Evolutionary conservation across 64 coral and sea anemone genomes (phyloP).

Genomic region (Orbicella faveolata): DNA sequence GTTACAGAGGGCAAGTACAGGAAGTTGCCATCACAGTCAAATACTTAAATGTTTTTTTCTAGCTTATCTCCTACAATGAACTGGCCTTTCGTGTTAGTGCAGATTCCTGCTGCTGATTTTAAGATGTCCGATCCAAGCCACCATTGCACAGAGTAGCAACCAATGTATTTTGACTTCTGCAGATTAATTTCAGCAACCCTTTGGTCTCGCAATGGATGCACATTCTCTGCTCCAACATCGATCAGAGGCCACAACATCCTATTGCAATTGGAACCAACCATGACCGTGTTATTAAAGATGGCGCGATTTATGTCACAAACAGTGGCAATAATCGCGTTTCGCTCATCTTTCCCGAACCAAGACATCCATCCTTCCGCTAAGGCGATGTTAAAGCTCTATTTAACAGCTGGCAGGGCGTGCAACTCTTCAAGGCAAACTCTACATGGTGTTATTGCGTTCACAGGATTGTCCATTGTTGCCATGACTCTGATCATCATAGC

Average conservation of each 20-base stretch:
- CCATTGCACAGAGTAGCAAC: neutral
- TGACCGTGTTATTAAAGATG: neutral
- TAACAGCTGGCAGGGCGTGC: constrained; percentile 28
- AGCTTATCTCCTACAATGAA: neutral
- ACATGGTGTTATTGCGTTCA: constrained; percentile 4
- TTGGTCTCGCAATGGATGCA: constrained; percentile 25
- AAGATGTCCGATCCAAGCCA: neutral
- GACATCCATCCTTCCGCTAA: neutral
- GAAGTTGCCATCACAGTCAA: too few relatives aligned
- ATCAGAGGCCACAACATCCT: constrained; percentile 2
- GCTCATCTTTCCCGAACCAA: neutral
- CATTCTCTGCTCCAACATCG: neutral
- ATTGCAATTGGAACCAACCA: neutral
- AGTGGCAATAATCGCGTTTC: constrained; percentile 21
- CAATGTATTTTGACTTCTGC: neutral
- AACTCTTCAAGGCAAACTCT: constrained; percentile 47
- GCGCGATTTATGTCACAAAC: constrained; percentile 28
- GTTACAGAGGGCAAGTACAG: too few relatives aligned
- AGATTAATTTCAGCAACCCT: neutral
- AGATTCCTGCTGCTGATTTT: neutral
- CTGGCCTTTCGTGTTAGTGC: neutral
- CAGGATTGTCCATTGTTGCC: constrained; percentile 50
- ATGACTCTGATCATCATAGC: constrained; percentile 48
- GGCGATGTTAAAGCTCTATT: constrained; percentile 16
- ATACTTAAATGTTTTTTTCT: too few relatives aligned